Base-by-base conservation (phyloP, 2,888 invertebrate genomes). In the Pantelozetes paolii region DNA sequence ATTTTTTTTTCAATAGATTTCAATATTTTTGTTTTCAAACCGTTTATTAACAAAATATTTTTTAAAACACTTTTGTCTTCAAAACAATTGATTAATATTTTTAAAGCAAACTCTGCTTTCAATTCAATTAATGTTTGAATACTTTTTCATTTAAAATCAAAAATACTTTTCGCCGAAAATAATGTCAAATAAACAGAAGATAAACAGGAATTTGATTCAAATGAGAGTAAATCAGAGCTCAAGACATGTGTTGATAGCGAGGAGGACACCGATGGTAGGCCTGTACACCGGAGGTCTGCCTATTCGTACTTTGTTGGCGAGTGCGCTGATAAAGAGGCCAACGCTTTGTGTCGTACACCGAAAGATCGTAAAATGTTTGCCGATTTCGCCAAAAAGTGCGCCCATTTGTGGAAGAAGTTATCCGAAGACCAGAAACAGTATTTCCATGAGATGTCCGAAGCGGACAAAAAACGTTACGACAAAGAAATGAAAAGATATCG, bases 361-460 rank as follows among this genome's bases (percentile, higher is more conserved):
- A 59, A n/a, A 8, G 57, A 57, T 2, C 36, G 64, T 20, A 20
- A 8, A 28, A 18, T 59, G 8, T 72, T 64, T 20, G 72, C 64
- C 32, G 45, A 72, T 40, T 72, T 72, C 20, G 72, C 72, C 59
- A 72, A 72, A 59, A 20, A 72, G 3, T 72, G 72, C 26, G 72
- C 72, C 5, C 30, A 64, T 9, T 23, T 11, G 13, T 72, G 72
- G 72, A 72, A 72, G 54, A 36, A 30, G 20, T 40, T 72, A 59
- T 23, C 72, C 8, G 20, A 32, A 28, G 72, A 72, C n/a, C 62
- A 72, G 36, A 72, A 72, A 40, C 54, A 50, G 28, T 18, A 36
- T 23, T 72, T 64, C 28, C 72, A 72, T 20, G 3, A 28, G 23
- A 8, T 72, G 45, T 72, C 72, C 36, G 67, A 72, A 64, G 9